A percentile compares a stretch with the other conserved stretches of the same genome.
These are phyloP conservation scores for Semnornis frantzii DNA, from an alignment of 2,113 vertebrate genomes.

Conservation along the genomic window DNA sequence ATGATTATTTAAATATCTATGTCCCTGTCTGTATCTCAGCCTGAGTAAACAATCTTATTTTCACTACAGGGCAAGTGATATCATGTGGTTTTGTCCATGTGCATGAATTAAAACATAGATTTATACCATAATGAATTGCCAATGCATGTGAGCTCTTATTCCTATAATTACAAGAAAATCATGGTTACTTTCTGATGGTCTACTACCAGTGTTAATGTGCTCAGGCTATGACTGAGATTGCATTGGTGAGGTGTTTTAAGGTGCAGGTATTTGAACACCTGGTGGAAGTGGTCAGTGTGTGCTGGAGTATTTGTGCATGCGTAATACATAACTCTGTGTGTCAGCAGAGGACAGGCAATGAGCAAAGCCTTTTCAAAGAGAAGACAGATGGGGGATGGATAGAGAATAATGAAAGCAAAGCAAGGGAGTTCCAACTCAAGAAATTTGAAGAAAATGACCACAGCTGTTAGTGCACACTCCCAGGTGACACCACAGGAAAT, in stretches of 20 bases:
- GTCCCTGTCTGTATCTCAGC: background rate
- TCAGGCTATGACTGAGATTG: background rate
- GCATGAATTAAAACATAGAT: background rate
- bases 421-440: background rate
- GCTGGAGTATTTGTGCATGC: background rate
- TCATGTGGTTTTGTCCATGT: background rate
- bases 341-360: background rate
- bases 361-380: background rate
- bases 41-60: background rate
- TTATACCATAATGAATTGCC: background rate
- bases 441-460: background rate
- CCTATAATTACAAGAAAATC: background rate
- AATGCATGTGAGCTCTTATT: background rate
- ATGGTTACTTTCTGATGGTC: background rate
- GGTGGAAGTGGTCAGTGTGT: background rate
- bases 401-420: background rate
- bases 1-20: background rate
- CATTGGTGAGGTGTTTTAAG: background rate
- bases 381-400: background rate
- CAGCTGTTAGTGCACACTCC: background rate
- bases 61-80: background rate
- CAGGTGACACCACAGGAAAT: background rate
- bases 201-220: background rate
- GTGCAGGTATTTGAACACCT: background rate
- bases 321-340: rapidly evolving